Conservation (phyloP, 1,140 invertebrate genomes). For the Dendrolimus kikuchii region DNA sequence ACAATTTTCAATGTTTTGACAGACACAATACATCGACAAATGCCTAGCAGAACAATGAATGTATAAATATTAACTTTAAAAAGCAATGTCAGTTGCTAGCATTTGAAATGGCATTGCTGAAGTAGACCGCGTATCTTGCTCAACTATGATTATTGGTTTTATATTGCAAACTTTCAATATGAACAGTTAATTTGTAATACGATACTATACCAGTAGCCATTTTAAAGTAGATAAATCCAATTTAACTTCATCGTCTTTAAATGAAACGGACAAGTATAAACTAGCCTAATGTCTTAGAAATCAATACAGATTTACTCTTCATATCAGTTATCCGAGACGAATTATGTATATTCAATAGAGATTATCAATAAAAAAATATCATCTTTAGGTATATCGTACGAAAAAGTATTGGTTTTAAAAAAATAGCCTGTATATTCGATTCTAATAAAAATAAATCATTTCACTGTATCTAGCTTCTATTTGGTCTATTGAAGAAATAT, state of each 20-base stretch:
- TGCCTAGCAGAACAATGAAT: too few species aligned
- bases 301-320: constrained; percentile 31
- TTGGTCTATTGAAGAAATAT: constrained; percentile 21
- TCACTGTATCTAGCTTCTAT: constrained; percentile 28
- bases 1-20: too few species aligned
- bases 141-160: too few species aligned
- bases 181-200: too few species aligned
- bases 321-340: constrained; percentile 1
- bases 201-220: too few species aligned
- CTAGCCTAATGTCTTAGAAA: constrained; percentile 10
- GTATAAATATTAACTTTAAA: too few species aligned
- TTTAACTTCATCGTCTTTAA: constrained; percentile 10
- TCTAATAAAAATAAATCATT: constrained; percentile 19
- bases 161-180: too few species aligned
- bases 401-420: constrained; percentile 7
- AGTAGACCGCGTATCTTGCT: too few species aligned
- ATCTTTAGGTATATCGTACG: constrained; percentile 11
- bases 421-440: constrained; percentile 23
- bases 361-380: constrained; percentile 20
- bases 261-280: constrained; percentile 3
- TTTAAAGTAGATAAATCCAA: neutral
- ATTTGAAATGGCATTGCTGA: too few species aligned
- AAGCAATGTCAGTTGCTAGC: too few species aligned
- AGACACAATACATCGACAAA: too few species aligned
- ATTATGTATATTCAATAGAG: constrained; percentile 14